Evolutionary conservation across 2,888 invertebrate genomes (phyloP).

Genomic region (Calliopum simillimum): DNA sequence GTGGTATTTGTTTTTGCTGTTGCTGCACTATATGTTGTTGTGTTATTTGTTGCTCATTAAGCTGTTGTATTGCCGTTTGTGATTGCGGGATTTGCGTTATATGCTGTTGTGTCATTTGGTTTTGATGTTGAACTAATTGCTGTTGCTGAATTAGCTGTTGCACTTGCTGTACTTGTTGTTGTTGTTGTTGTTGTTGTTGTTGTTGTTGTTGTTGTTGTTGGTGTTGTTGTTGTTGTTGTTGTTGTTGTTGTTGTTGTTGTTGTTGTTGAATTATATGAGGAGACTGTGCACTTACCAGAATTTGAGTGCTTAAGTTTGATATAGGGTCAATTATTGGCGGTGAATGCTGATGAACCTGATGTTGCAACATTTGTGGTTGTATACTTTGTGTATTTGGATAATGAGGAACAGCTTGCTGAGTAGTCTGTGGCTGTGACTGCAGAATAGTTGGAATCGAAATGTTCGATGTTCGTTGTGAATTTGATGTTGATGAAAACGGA

Average conservation of each 20-base stretch:
- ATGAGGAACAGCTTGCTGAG: too few relatives aligned
- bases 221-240: constrained; percentile 43
- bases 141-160: constrained; percentile 51
- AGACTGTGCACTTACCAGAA: constrained; percentile 22
- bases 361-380: constrained; percentile 21
- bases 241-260: constrained; percentile 40
- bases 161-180: constrained; percentile 44
- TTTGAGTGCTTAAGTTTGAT: not conserved
- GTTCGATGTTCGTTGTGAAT: constrained; percentile 64
- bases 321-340: constrained; percentile 9
- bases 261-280: constrained; percentile 39
- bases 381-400: too few relatives aligned
- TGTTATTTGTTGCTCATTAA: constrained; percentile 36
- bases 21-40: constrained; percentile 42
- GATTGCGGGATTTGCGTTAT: constrained; percentile 46
- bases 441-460: constrained; percentile 50
- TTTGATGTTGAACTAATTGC: constrained; percentile 60
- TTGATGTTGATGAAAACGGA: constrained; percentile 36
- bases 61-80: constrained; percentile 43
- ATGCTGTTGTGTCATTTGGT: constrained; percentile 49
- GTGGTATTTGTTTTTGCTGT: constrained; percentile 33
- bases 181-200: constrained; percentile 46
- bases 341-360: constrained; percentile 26
- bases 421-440: too few relatives aligned
- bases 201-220: constrained; percentile 49